Evolutionary conservation across 2,888 invertebrate species (phyloP).

Genomic region (Cremastobaeus sp.): DNA sequence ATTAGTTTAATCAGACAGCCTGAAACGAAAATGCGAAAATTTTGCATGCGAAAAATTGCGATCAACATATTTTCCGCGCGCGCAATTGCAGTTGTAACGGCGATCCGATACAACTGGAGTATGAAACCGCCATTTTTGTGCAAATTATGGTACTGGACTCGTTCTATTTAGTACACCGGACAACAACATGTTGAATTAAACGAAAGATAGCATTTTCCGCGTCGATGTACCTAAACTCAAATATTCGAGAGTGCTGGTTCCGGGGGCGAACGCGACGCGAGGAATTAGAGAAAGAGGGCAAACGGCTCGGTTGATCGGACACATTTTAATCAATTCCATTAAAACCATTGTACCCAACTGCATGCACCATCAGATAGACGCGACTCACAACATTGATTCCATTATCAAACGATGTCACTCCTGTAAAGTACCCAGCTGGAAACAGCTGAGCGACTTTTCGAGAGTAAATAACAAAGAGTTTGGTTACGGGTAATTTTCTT

Average conservation of each 20-base stretch:
- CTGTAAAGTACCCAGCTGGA: slow-evolving; percentile 39
- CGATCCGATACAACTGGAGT: slow-evolving; percentile 50
- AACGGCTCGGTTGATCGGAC: slow-evolving; percentile 75
- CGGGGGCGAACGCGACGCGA: slow-evolving; percentile 59
- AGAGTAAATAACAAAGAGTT: slow-evolving; percentile 31
- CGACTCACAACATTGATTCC: slow-evolving; percentile 51
- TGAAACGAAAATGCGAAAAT: no score
- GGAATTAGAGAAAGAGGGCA: slow-evolving; percentile 51
- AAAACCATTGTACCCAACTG: slow-evolving; percentile 70
- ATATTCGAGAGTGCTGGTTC: slow-evolving; percentile 71
- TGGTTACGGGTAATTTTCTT: slow-evolving; percentile 3
- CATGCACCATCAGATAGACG: slow-evolving; percentile 51
- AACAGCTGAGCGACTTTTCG: slow-evolving; percentile 40
- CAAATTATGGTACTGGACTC: slow-evolving; percentile 60
- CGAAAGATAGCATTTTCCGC: slow-evolving; percentile 77
- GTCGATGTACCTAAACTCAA: slow-evolving; percentile 74
- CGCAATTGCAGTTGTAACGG: slow-evolving; percentile 9
- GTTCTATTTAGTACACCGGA: slow-evolving; percentile 50
- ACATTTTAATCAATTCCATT: slow-evolving; percentile 79
- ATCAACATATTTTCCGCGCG: no score
- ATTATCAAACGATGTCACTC: slow-evolving; percentile 52
- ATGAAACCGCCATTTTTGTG: slow-evolving; percentile 69
- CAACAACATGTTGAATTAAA: slow-evolving; percentile 77
- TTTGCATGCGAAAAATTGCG: no score
- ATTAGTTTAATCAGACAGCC: slow-evolving; percentile 65